These are phyloP conservation scores for Adelphocoris suturalis DNA, from an alignment of 2,888 invertebrate genomes.

Conservation along the genomic window DNA sequence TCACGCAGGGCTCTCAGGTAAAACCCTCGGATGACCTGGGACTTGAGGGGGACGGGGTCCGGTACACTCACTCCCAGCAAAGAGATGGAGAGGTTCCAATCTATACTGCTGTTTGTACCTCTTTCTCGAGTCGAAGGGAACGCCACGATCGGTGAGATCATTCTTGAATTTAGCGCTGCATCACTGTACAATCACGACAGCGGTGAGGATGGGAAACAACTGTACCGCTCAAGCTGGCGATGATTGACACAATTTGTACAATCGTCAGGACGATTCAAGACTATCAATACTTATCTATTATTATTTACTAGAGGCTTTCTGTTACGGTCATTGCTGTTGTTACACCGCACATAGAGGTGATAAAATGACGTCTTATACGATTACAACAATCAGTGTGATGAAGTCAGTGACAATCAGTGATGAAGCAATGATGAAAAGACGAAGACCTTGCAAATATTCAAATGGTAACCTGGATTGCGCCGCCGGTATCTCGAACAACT, in stretches of 20 bases:
- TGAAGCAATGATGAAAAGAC: too few species aligned
- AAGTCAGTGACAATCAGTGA: too few species aligned
- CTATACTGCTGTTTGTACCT: slow-evolving; percentile 1
- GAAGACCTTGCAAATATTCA: neutral
- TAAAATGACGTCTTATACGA: too few species aligned
- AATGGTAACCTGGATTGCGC: neutral
- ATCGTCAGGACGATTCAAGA: too few species aligned
- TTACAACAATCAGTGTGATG: too few species aligned
- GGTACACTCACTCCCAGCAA: slow-evolving; percentile 23
- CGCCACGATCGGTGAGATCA: slow-evolving; percentile 15
- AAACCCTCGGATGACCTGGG: slow-evolving; percentile 6
- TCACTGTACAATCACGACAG: neutral
- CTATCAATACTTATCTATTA: too few species aligned
- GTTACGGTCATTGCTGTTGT: too few species aligned
- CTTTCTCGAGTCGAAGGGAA: neutral
- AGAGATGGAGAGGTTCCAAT: neutral
- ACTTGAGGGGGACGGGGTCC: slow-evolving; percentile 21
- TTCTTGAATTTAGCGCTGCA: slow-evolving; percentile 9
- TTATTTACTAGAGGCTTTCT: too few species aligned
- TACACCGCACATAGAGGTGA: too few species aligned
- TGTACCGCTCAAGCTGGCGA: too few species aligned
- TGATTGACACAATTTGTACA: too few species aligned
- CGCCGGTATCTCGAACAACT: neutral
- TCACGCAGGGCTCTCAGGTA: slow-evolving; percentile 34
- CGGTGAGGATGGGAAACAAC: neutral